Conservation (phyloP, 1,140 invertebrate species). For the Neotoxoptera formosana region DNA sequence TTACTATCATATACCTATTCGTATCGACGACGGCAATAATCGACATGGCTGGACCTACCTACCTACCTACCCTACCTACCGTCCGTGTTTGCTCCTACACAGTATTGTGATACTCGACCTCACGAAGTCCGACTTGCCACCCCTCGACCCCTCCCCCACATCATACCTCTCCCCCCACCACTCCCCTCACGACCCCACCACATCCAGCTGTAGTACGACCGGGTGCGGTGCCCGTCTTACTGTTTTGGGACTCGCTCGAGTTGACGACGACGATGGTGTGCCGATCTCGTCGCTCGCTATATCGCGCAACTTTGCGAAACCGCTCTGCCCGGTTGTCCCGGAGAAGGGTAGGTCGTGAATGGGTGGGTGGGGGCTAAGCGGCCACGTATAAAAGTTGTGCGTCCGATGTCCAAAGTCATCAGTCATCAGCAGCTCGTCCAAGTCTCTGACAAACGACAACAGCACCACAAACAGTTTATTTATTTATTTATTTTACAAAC, state of each 20-base stretch:
- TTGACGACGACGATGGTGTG: not conserved
- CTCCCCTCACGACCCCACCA: too few relatives aligned
- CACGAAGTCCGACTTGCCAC: not conserved
- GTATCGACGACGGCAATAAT: not conserved
- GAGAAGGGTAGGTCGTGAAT: not conserved
- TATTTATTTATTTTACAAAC: not conserved
- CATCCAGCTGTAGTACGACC: not conserved
- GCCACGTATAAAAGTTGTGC: slow-evolving; percentile 33
- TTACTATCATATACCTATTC: not conserved
- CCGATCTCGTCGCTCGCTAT: not conserved
- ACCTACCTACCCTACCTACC: not conserved
- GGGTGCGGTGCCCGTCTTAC: not conserved
- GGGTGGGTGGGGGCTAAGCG: not conserved
- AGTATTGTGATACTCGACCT: not conserved
- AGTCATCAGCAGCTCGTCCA: slow-evolving; percentile 27
- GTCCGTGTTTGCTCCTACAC: too few relatives aligned
- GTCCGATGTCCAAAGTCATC: slow-evolving; percentile 12
- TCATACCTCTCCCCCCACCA: too few relatives aligned
- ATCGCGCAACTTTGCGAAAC: slow-evolving; percentile 41
- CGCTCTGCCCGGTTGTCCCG: not conserved
- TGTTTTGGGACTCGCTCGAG: not conserved
- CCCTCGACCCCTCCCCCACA: not conserved
- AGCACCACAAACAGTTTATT: not conserved
- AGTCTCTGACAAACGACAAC: not conserved
- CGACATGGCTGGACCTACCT: too few relatives aligned